Base-by-base conservation (phyloP, 2,888 invertebrate genomes). In the Netelia fuscicornis region DNA sequence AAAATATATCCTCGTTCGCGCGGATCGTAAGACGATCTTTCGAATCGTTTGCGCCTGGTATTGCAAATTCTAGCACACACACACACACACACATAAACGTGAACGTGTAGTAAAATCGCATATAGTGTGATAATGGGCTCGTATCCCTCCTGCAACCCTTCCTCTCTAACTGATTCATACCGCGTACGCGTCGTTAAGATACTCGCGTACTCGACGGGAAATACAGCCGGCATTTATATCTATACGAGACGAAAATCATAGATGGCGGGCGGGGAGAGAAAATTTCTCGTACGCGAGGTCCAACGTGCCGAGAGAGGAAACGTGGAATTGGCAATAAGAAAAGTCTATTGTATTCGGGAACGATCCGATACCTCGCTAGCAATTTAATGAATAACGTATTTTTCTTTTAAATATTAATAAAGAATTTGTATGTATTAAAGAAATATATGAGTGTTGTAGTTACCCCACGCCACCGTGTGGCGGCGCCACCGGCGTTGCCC, bases 121-220 rank as follows among this genome's bases (percentile, higher is more conserved):
- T 58, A 70, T 23, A 70, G 70, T 52, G 52, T 52, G 13, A 13
- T 37, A 64, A 79, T 71, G 48, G 58, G 17, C 42, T 64, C 77
- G 37, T 58, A 75, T 68, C 58, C 75, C 23, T 17, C 62, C 52
- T 44, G 70, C 67, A 64, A 23, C 56, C 72, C 65, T 68, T 56
- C 70, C 64, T 48, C 25, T 65, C 54, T 80, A 71, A 80, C 84
- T 81, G 83, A 85, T 85, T 85, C 84, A 78, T 78, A 67, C 78
- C 81, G 84, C 84, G 84, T 85, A 85, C 84, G 81, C 77, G 70
- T 85, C 84, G 84, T 84, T 84, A 84, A 81, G 81, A 85, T 85
- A 85, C 75, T 81, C 84, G 81, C 37, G 70, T 78, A 52, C 74
- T 70, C 52, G 42, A 23, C 56, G 58, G 13, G 56, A 52, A 56